Conservation (phyloP, 2,797 vertebrate genomes). For the Myiotriccus ornatus region DNA sequence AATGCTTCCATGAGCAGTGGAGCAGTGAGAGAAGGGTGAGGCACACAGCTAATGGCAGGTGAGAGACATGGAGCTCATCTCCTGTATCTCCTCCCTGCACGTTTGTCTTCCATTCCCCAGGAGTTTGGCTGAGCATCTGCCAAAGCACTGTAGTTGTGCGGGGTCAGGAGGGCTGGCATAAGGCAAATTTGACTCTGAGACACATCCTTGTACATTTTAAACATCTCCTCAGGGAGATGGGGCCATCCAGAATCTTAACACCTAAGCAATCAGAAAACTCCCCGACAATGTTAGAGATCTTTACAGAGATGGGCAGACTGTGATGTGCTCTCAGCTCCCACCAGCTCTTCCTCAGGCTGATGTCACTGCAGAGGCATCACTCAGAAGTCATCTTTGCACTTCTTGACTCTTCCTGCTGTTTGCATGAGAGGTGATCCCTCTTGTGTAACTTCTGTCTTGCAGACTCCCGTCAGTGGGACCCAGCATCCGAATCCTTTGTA, state of each 20-base stretch:
- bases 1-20: neutral
- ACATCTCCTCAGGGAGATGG: neutral
- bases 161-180: neutral
- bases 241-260: neutral
- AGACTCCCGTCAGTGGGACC: neutral
- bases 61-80: neutral
- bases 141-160: neutral
- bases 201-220: neutral
- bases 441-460: neutral
- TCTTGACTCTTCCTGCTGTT: neutral
- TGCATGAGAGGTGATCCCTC: neutral
- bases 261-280: neutral
- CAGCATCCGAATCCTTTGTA: neutral
- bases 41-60: neutral
- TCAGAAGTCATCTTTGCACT: neutral
- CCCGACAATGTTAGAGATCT: neutral
- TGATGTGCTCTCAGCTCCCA: neutral
- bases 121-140: neutral
- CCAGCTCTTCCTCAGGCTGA: neutral
- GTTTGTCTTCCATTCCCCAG: neutral
- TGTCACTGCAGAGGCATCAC: accelerated
- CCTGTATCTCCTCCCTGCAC: neutral
- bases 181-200: neutral
- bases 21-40: neutral
- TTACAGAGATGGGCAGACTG: neutral